A percentile compares a stretch with the other conserved stretches of the same genome.
These are phyloP conservation scores for Numenius arquata DNA, from an alignment of 2,113 vertebrate species.

Conservation along the genomic window DNA sequence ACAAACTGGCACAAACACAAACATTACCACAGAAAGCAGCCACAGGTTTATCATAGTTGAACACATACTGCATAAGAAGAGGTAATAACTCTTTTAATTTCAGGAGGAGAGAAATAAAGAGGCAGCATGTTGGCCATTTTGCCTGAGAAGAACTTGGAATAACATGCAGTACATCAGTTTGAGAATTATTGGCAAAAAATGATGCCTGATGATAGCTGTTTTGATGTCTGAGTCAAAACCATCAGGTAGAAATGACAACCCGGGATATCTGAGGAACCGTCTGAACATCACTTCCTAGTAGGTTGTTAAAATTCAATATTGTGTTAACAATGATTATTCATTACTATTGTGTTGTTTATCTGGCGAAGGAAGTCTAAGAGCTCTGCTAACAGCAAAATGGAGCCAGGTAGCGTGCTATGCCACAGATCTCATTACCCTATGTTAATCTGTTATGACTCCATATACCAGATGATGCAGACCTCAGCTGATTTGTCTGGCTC, in stretches of 20 bases:
- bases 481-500: conserved; percentile 13
- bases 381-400: not conserved
- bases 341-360: not conserved
- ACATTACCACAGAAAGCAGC: not conserved
- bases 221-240: not conserved
- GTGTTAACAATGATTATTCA: not conserved
- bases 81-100: not conserved
- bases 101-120: not conserved
- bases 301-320: not conserved
- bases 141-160: not conserved
- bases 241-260: not conserved
- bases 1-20: not conserved
- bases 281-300: not conserved
- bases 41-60: not conserved
- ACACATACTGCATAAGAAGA: not conserved
- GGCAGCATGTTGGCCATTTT: not conserved
- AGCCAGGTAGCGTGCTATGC: not conserved
- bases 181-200: not conserved
- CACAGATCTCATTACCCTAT: not conserved
- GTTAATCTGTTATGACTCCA: conserved; percentile 11
- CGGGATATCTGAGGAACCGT: not conserved
- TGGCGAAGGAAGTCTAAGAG: not conserved
- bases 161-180: not conserved
- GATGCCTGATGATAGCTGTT: not conserved
- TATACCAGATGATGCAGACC: not conserved